Base-by-base conservation (phyloP, 1,140 invertebrate genomes). In the Apocrypta bakeri region DNA sequence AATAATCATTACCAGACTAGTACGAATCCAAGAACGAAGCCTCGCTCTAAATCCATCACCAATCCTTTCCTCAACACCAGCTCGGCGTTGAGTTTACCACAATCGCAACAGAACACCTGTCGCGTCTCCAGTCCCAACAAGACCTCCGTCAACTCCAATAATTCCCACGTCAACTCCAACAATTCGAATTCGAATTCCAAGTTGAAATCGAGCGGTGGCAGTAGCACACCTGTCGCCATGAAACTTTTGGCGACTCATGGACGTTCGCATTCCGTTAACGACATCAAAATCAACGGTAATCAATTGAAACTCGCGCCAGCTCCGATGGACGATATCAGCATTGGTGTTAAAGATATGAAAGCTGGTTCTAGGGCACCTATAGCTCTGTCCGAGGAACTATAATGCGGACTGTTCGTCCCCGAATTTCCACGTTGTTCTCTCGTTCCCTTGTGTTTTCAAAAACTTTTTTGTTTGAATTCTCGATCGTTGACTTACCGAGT, bases 211-310 rank as follows among this genome's bases (percentile, higher is more conserved):
- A 83, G 71, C 75, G 81, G 79, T 82, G 9, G 0, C 31, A 8
- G 21, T 31, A 27, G 48, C 9, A 25, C 56, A 0, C 79, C 40
- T 83, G 89, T 90, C 63, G 89, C 81, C 92, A 86, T 92, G 61
- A 94, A 93, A 87, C 89, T 94, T 82, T 92, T 94, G 85, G 87
- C 92, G 86, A 92, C 94, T 86, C 95, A 96, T 85, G 94, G 94
- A 1, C 92, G 95, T 85, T 96, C 95, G 42, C 95, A 95, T 89
- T 96, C 95, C 73, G 95, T 95, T 69, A 95, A 95, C 72, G 95
- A 96, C 87, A 94, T 96, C 82, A 95, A 95, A 89, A 88, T 96
- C 77, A 96, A 96, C 88, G 95, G 95, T 21, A 94, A 95, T 87
- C 94, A 94, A 83, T 86, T 95, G 74, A 94, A 94, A 87, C 92